Conservation (phyloP, 2,797 vertebrate species). For the Lophius americanus region DNA sequence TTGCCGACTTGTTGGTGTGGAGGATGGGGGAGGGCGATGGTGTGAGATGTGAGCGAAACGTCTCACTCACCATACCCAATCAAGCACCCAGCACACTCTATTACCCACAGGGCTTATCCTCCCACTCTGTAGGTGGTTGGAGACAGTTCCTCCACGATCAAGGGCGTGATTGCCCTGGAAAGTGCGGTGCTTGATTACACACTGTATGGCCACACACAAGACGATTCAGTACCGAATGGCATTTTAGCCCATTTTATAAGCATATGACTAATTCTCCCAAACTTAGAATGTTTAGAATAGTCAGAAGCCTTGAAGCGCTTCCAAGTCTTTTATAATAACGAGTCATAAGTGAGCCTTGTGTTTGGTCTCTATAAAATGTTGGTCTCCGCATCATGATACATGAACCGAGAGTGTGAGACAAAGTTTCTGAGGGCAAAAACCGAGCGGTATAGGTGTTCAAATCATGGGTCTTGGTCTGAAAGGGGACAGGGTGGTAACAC, state of each 20-base stretch:
- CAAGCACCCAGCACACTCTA: constrained; percentile 60
- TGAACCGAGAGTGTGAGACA: constrained; percentile 5
- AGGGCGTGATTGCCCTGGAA: constrained; percentile 61
- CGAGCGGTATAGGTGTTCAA: too few relatives aligned
- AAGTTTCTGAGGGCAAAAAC: too few relatives aligned
- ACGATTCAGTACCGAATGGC: constrained; percentile 40
- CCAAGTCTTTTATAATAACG: constrained; percentile 47
- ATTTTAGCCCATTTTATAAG: constrained; percentile 53
- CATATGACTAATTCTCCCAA: constrained; percentile 65
- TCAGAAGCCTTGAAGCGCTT: constrained; percentile 50
- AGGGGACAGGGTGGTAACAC: too few relatives aligned
- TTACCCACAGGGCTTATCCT: constrained; percentile 61
- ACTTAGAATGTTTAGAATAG: constrained; percentile 49
- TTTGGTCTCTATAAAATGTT: constrained; percentile 47
- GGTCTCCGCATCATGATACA: constrained; percentile 29
- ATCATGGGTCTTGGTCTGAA: not conserved
- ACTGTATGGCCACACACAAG: constrained; percentile 61
- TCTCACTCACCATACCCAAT: constrained; percentile 60
- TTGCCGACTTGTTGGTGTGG: constrained; percentile 56
- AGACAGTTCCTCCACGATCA: constrained; percentile 62
- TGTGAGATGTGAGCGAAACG: constrained; percentile 39
- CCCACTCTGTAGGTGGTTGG: constrained; percentile 67
- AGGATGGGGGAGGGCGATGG: not conserved
- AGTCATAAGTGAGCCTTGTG: constrained; percentile 57
- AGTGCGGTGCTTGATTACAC: constrained; percentile 67